phyloP scores from a whole-genome alignment of 2,797 vertebrate genomes.

The Mormyrops boulengeri region DNA sequence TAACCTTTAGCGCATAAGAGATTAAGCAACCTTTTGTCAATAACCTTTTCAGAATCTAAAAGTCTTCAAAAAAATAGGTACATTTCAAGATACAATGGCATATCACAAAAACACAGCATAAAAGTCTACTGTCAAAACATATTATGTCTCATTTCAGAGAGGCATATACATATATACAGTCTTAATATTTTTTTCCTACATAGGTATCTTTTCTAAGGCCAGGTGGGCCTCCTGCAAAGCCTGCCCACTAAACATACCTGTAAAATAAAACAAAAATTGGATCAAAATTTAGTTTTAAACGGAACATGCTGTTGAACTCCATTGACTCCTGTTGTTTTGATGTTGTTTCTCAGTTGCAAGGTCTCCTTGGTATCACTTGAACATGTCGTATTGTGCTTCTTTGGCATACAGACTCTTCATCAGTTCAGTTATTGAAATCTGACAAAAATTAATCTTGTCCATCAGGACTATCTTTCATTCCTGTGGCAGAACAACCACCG shows the following conservation, averaged over 20 bases:
- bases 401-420: constrained; percentile 35
- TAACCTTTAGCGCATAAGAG: neutral
- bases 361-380: neutral
- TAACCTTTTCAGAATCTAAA: neutral
- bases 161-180: neutral
- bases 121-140: neutral
- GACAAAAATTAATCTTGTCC: constrained; percentile 55
- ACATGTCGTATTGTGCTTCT: neutral
- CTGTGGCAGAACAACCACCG: neutral
- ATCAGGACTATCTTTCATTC: constrained; percentile 37
- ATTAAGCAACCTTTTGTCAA: neutral
- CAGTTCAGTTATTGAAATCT: constrained; percentile 55
- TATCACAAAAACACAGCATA: neutral
- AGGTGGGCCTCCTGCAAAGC: neutral
- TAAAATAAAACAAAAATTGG: neutral
- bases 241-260: neutral
- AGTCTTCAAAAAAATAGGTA: neutral
- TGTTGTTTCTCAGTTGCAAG: neutral
- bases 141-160: neutral
- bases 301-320: neutral
- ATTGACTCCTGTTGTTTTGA: neutral
- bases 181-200: neutral
- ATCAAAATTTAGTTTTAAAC: neutral
- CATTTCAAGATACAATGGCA: neutral
- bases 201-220: neutral